These are phyloP conservation scores for Archaeoteleia sp. DNA, from an alignment of 2,888 invertebrate species.

Conservation along the genomic window DNA sequence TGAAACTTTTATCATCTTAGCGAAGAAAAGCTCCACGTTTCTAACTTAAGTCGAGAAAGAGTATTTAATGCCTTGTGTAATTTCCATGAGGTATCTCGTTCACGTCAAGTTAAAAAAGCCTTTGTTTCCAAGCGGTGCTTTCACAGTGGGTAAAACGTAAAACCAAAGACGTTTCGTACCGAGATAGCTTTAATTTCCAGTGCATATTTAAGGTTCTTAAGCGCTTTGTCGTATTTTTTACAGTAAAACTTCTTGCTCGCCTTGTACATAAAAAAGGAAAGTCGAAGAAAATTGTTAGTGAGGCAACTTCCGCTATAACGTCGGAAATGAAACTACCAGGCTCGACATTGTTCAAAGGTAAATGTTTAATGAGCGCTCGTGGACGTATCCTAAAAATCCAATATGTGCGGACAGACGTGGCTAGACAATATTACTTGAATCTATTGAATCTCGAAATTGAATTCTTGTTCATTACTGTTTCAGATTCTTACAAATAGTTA, in stretches of 20 bases:
- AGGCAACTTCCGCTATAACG: conserved; percentile 59
- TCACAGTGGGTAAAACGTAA: conserved; percentile 27
- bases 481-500: neutral
- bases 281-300: conserved; percentile 19
- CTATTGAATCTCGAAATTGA: conserved; percentile 17
- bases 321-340: conserved; percentile 64
- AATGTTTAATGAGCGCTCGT: conserved; percentile 23
- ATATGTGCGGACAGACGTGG: conserved; percentile 12
- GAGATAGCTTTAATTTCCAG: conserved; percentile 61
- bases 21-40: conserved; percentile 20
- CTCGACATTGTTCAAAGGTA: conserved; percentile 29
- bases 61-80: conserved; percentile 25
- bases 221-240: conserved; percentile 50
- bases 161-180: conserved; percentile 28
- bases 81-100: conserved; percentile 17
- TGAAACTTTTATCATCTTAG: conserved; percentile 6
- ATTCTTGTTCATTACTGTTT: conserved; percentile 15
- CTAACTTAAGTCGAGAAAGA: conserved; percentile 14
- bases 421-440: conserved; percentile 19
- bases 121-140: conserved; percentile 20
- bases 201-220: conserved; percentile 67
- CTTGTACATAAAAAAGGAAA: neutral
- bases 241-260: conserved; percentile 52
- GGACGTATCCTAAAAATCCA: conserved; percentile 3
- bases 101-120: conserved; percentile 25